These are phyloP conservation scores for Acipenser ruthenus DNA, from an alignment of 2,797 vertebrate genomes.

Conservation along the genomic window DNA sequence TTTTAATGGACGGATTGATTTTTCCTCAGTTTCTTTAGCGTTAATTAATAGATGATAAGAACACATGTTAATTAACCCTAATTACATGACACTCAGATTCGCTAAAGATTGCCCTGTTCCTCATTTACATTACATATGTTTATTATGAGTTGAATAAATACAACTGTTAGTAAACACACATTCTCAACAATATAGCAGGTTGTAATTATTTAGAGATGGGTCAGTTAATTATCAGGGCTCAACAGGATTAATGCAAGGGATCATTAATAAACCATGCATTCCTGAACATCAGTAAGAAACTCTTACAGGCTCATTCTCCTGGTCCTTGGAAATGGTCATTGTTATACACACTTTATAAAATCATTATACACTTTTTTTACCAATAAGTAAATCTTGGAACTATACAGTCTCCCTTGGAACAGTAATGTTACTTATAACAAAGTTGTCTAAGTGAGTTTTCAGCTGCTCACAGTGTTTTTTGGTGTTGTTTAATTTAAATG, in stretches of 20 bases:
- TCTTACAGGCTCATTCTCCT: not conserved
- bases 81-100: conserved; percentile 13
- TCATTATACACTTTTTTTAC: not conserved
- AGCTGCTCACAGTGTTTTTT: too few relatives aligned
- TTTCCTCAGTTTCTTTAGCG: conserved; percentile 13
- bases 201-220: not conserved
- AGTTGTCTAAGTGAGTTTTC: not conserved
- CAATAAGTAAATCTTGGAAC: not conserved
- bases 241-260: not conserved
- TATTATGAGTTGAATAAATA: too few relatives aligned
- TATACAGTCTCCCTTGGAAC: not conserved
- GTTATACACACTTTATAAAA: not conserved
- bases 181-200: not conserved
- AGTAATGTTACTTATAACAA: not conserved
- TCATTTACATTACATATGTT: not conserved
- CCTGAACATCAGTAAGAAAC: not conserved
- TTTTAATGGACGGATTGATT: conserved; percentile 14
- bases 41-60: conserved; percentile 31
- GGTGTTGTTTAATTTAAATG: too few relatives aligned
- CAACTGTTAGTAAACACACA: not conserved
- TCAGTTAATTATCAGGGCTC: not conserved
- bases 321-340: not conserved
- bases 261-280: not conserved
- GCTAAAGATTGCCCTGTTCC: not conserved
- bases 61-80: conserved; percentile 18